These are phyloP conservation scores for Caenorhabditis sp. DNA, from an alignment of 2,888 invertebrate genomes.

Conservation along the genomic window DNA sequence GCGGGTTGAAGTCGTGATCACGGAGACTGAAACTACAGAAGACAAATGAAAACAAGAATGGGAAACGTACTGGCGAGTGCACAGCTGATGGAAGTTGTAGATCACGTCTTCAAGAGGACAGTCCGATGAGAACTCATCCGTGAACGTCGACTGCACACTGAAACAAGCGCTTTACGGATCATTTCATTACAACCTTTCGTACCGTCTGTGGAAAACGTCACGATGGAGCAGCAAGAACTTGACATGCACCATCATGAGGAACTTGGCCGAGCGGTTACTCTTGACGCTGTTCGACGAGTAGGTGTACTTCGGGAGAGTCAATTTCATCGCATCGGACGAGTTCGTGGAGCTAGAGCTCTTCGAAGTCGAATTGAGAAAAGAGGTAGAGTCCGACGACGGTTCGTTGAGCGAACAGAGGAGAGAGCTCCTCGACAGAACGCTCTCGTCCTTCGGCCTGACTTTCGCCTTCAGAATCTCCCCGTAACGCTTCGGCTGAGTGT, in stretches of 20 bases:
- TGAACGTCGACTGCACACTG: constrained; percentile 30
- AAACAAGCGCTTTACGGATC: not conserved
- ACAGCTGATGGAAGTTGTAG: constrained; percentile 25
- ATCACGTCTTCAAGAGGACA: constrained; percentile 15
- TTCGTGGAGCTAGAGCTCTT: not conserved
- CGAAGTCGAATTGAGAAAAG: not conserved
- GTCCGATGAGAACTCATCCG: constrained; percentile 43
- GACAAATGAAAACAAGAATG: not conserved
- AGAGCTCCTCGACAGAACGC: not conserved
- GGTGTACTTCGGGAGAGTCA: constrained; percentile 9
- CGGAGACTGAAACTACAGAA: constrained; percentile 33
- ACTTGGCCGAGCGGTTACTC: constrained; percentile 8
- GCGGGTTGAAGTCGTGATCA: constrained; percentile 14
- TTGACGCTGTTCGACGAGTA: constrained; percentile 14
- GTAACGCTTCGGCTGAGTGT: too few relatives aligned
- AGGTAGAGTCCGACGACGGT: not conserved
- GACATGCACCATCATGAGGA: constrained; percentile 38
- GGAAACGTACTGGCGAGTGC: constrained; percentile 8
- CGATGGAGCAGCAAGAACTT: constrained; percentile 30
- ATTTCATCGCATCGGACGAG: too few relatives aligned
- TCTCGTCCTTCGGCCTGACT: not conserved
- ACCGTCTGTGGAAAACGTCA: constrained; percentile 21
- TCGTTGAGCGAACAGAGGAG: not conserved
- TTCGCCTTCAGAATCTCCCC: not conserved
- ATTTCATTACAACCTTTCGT: not conserved